Percentiles rank a stretch among this genome's conserved stretches.
phyloP scores from a whole-genome alignment of 2,113 vertebrate species.

The Pomatostomus ruficeps region DNA sequence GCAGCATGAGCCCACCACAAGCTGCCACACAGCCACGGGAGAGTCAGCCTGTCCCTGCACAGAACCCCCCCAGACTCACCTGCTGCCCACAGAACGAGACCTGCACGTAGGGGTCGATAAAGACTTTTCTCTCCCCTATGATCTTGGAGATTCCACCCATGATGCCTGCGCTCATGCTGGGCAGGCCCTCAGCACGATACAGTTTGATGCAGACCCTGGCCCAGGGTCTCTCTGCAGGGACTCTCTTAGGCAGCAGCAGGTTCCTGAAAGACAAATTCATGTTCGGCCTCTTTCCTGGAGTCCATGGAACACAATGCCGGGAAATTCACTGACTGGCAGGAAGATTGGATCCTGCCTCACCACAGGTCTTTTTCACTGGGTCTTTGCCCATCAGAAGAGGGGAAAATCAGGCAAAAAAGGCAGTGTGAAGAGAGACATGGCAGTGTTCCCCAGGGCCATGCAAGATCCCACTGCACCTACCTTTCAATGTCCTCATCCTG shows the following conservation, averaged over 20 bases:
- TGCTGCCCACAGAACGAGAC: conserved; percentile 89
- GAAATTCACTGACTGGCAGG: background rate
- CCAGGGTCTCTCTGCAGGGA: conserved; percentile 87
- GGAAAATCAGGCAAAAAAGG: background rate
- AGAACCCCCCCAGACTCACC: conserved; percentile 63
- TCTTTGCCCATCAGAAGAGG: background rate
- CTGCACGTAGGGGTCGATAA: conserved; percentile 86
- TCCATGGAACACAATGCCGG: background rate
- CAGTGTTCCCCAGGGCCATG: background rate
- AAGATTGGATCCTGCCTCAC: background rate
- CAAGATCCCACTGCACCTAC: conserved; percentile 59
- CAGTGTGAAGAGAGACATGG: background rate
- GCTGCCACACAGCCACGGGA: background rate
- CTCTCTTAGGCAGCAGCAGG: conserved; percentile 84
- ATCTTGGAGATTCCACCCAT: conserved; percentile 86
- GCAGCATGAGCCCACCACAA: background rate
- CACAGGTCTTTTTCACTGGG: background rate
- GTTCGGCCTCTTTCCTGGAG: background rate
- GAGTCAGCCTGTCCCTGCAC: background rate
- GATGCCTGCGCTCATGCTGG: conserved; percentile 84
- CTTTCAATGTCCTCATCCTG: conserved; percentile 85
- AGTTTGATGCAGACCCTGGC: conserved; percentile 82
- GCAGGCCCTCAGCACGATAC: conserved; percentile 85
- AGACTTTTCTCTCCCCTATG: conserved; percentile 81
- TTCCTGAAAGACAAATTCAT: conserved; percentile 71